Base-by-base conservation (phyloP, 2,113 vertebrate genomes). In the Myiozetetes cayanensis region DNA sequence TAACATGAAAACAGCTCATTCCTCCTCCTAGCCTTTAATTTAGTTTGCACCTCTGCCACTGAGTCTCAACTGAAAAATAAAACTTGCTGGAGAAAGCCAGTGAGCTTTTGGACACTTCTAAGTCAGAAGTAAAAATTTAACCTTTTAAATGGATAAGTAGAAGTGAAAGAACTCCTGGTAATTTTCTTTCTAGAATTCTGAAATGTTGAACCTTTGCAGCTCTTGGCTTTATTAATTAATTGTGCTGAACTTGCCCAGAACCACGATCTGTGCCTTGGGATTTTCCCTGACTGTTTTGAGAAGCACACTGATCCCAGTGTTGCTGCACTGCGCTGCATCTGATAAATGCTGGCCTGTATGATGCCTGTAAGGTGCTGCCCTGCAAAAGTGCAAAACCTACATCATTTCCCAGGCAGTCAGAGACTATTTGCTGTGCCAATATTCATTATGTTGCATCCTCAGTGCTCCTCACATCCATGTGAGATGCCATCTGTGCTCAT, bases 151-250 rank as follows among this genome's bases (percentile, higher is more conserved):
- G 10, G 13, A 46, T 59, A 50, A 37, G 25, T 8, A 50, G 8
- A 22, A 80, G 4, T 41, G 14, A 72, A 56, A 82, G 31, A 39
- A 3, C 4, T 76, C 76, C 85, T 56, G 33, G 9, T 43, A 33
- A 79, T 79, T 76, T 88, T 80, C 4, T 33, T 93, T 67, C 80
- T 44, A 53, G 24, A 90, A 87, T 79, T 90, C n/a, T 80, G 75
- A 74, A 71, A 55, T 0, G 1, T 21, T 49, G 37, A 83, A 33
- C 7, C 18, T 90, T 55, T 80, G 9, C 6, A 66, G 9, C 4
- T 4, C 13, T 77, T 6, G 33, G 10, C 21, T 74, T 86, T n/a
- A n/a, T 66, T 59, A 66, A 77, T 50, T 59, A 71, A 77, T 14
- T 27, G 9, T 30, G 39, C 37, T 82, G 53, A 61, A 85, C 35